Evolutionary conservation across 2,888 invertebrate genomes (phyloP), one percentile per base, ranked within the genome.

Genomic region (Cheilosia soror): DNA sequence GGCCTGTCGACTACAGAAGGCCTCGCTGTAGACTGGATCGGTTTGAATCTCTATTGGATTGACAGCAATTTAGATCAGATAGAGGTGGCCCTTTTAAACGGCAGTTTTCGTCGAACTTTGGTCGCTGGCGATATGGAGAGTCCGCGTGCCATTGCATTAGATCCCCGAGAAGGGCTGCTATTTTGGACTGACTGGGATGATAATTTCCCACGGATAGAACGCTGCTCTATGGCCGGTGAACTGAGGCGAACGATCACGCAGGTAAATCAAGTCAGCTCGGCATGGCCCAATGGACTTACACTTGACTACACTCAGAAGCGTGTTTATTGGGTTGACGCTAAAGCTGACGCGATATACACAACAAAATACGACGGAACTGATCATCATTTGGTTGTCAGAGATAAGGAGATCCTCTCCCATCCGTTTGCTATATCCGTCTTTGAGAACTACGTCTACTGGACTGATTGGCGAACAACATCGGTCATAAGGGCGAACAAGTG

Each of bases 181-280:
- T 97, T 97, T 93, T 97, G 97, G 97, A 96, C 96, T 31, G 97
- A 97, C 93, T 97, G 97, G 97, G 96, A 96, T 90, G 94, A 94
- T 88, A 93, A 94, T 82, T 94, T 95, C 85, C 96, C 97, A 40
- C 94, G 97, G 87, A 96, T 97, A 88, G 97, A 97, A 92, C 94
- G 96, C 44, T 95, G 96, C 88, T 95, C 96, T 65, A 94, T 97
- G 94, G 95, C 96, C 65, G 97, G 97, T 0, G 94, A 94, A 84
- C 92, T 93, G 31, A 93, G 96, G 44, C 90, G 91, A 58, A 93
- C 93, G 42, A 95, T 96, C 69, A 95, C 91, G 2, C 91, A 92
- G 68, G 90, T 89, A 4, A 90, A 90, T 79, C 90, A 91, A 80
- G 89, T 91, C 1, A 90, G 90, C 42, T 96, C 96, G 40, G 97